Evolutionary conservation across 2,113 vertebrate genomes (phyloP), one percentile per base, ranked within the genome.

Genomic region (Struthidea cinerea): DNA sequence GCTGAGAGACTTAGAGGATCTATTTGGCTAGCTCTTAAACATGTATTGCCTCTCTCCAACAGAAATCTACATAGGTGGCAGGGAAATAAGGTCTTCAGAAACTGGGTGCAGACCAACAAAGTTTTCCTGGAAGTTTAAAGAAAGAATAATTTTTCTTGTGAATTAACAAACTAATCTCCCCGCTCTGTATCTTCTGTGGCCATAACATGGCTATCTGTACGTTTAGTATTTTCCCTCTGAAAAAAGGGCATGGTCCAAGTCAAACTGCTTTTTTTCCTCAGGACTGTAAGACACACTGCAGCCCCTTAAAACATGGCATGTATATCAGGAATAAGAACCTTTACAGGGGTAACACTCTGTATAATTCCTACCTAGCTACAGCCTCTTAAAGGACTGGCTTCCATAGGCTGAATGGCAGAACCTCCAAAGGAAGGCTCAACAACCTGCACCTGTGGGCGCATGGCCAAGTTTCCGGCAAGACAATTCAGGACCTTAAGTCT

Each of bases 251-350:
- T 1, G 5, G 19, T 46, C 16, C 10, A 52, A 59, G 23, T 11
- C 42, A 47, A 73, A 69, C 2, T 1, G 6, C 2, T n/a, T 39
- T 81, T 65, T n/a, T 44, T 9, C 27, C 21, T 33, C 24, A 28
- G 16, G 19, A 63, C 8, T 37, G 16, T 22, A 69, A 13, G 13
- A 61, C 4, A 30, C 49, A 15, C 16, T 16, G 2, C 18, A 88
- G 5, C 7, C 16, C 24, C n/a, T 32, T 21, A 41, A 42, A 53
- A 41, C 15, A n/a, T 0, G 3, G 11, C 30, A 39, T 0, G 6
- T 2, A 0, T 3, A 56, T 7, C 5, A 65, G 20, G 5, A 73
- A 0, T 4, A 49, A 15, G 32, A 44, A 23, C 11, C 14, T 13
- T 14, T 5, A 21, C 5, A 60, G 19, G 22, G 2, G 0, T 17